phyloP scores from a whole-genome alignment of 2,113 vertebrate species.

The Nerophis ophidion region DNA sequence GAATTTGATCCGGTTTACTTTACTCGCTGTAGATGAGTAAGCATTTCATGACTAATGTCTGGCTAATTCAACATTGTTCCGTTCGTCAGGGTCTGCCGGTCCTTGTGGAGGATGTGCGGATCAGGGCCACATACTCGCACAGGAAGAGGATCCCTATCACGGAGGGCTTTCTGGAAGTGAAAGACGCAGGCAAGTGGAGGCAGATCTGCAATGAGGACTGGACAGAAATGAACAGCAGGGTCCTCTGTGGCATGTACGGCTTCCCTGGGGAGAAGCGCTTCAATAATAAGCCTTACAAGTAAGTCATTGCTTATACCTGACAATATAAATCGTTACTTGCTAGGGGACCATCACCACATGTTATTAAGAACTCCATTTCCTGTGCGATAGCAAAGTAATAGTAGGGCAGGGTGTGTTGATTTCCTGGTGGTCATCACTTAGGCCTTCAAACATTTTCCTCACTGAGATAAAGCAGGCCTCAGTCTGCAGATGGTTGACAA shows the following conservation, averaged over 20 bases:
- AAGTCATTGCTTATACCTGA: slow-evolving; percentile 48
- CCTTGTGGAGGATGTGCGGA: slow-evolving; percentile 87
- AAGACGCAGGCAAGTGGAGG: slow-evolving; percentile 83
- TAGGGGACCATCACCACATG: neutral
- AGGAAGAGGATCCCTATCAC: slow-evolving; percentile 82
- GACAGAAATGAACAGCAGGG: slow-evolving; percentile 79
- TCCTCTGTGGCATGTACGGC: slow-evolving; percentile 94
- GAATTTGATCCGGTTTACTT: too few species aligned
- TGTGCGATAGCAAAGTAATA: slow-evolving; percentile 14
- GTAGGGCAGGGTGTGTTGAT: slow-evolving; percentile 21
- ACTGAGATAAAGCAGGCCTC: slow-evolving; percentile 37
- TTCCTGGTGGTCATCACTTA: slow-evolving; percentile 33
- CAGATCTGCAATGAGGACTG: slow-evolving; percentile 87
- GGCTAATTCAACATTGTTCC: neutral
- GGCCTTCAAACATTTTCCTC: slow-evolving; percentile 21
- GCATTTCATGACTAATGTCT: neutral
- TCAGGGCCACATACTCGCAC: slow-evolving; percentile 84
- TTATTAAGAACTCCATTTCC: neutral
- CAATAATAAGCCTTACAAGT: slow-evolving; percentile 90
- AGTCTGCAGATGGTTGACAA: slow-evolving; percentile 35
- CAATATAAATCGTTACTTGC: neutral
- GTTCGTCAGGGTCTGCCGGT: slow-evolving; percentile 76
- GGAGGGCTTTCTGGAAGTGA: slow-evolving; percentile 92
- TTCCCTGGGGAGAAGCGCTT: slow-evolving; percentile 84
- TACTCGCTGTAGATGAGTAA: neutral